Conservation (phyloP, 1,140 invertebrate genomes). For the Chelonus insularis region DNA sequence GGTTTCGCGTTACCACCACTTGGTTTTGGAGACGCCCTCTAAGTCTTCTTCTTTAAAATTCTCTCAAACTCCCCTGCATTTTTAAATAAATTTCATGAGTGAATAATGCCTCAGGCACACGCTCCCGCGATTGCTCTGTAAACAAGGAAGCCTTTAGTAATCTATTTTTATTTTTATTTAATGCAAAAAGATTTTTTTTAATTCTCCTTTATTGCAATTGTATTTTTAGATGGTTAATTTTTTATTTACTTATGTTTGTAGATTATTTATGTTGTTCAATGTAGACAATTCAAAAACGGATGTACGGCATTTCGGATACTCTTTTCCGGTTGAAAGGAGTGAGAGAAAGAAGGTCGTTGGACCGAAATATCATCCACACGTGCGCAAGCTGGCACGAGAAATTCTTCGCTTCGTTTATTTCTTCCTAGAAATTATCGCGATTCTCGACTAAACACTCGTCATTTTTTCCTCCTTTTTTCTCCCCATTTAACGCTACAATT, state of each 20-base stretch:
- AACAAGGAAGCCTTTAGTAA: conserved; percentile 16
- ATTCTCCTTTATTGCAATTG: neutral
- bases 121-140: conserved; percentile 17
- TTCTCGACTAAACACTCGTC: conserved; percentile 5
- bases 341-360: conserved; percentile 43
- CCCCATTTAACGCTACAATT: neutral
- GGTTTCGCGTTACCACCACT: conserved; percentile 7
- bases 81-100: conserved; percentile 26
- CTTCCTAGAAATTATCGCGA: conserved; percentile 46
- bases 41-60: neutral
- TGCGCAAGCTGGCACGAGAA: conserved; percentile 38
- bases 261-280: neutral
- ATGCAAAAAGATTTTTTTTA: neutral
- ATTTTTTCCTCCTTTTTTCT: neutral
- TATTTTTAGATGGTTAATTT: neutral
- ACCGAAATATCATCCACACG: conserved; percentile 50
- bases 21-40: neutral
- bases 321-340: conserved; percentile 33
- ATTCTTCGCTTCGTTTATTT: conserved; percentile 50
- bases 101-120: neutral
- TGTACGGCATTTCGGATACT: conserved; percentile 26
- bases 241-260: neutral
- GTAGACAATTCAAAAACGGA: conserved; percentile 12
- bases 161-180: neutral
- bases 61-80: neutral